Evolutionary conservation across 2,888 invertebrate species (phyloP), one percentile per base, ranked within the genome.

Genomic region (Agriotes lineatus): DNA sequence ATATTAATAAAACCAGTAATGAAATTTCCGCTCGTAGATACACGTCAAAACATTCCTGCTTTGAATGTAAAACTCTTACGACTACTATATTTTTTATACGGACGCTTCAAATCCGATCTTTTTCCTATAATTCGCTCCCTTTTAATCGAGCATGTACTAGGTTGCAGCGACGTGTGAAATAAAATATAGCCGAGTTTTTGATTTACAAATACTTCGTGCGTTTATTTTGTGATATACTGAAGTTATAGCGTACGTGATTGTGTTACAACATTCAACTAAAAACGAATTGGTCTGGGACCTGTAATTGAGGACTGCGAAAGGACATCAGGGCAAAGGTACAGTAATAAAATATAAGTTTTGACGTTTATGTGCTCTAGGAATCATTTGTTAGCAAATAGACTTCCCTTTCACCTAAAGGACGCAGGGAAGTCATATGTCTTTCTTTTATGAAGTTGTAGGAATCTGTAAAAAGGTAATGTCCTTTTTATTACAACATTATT

Each of bases 351-450:
- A 52, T 10, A 61, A 61, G 61, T 61, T 61, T 61, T 52, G 61
- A 61, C 61, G 39, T 61, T 61, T 61, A 61, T 61, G 61, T 61
- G 61, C 52, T 22, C 37, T n/a, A 39, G 39, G 48, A 61, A 52
- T 52, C 61, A 52, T 61, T 61, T 52, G 35, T 61, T 50, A 61
- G 39, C 52, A 52, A 61, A 61, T 50, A 61, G 37, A 50, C 50
- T 61, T 57, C 12, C 22, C 18, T 50, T 33, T 22, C 35, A 61
- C 22, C 52, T 39, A 35, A 52, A 61, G 25, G 37, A 37, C 18
- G 14, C 39, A 35, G 20, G 37, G 22, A 22, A 35, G 18, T 45
- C 30, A 33, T 60, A 39, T 22, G 42, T 39, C 37, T 37, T 39
- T 22, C 33, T 45, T 19, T 60, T 60, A 60, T 60, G 45, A 45